Percentiles rank a stretch among this genome's conserved stretches.
Conservation (phyloP, 2,888 invertebrate genomes). For the Theretra japonica region DNA sequence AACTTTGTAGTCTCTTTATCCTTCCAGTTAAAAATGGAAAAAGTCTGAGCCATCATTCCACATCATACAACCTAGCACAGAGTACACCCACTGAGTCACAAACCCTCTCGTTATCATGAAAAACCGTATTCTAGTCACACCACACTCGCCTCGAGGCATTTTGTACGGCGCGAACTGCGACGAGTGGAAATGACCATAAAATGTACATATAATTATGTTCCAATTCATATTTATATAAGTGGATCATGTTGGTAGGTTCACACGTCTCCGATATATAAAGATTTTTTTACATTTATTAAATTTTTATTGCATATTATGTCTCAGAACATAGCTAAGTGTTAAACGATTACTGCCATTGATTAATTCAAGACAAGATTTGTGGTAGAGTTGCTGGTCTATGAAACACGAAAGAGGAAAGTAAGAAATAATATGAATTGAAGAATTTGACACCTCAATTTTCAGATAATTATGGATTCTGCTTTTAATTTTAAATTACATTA, state of each 20-base stretch:
- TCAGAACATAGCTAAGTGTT: no score
- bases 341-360: no score
- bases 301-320: not conserved
- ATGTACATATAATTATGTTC: constrained; percentile 25
- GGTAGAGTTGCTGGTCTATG: no score
- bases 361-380: no score
- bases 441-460: no score
- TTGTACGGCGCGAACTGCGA: constrained; percentile 7
- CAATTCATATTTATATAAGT: constrained; percentile 28
- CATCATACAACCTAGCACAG: no score
- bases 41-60: not conserved
- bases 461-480: no score
- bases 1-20: not conserved
- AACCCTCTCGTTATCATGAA: not conserved
- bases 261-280: not conserved
- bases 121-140: constrained; percentile 19
- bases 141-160: constrained; percentile 18
- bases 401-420: no score
- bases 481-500: no score
- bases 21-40: not conserved
- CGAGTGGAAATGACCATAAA: constrained; percentile 25
- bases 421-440: no score
- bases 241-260: constrained; percentile 27
- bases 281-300: not conserved
- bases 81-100: not conserved